Evolutionary conservation across 1,140 invertebrate species (phyloP).

Genomic region (Drosophila azteca): DNA sequence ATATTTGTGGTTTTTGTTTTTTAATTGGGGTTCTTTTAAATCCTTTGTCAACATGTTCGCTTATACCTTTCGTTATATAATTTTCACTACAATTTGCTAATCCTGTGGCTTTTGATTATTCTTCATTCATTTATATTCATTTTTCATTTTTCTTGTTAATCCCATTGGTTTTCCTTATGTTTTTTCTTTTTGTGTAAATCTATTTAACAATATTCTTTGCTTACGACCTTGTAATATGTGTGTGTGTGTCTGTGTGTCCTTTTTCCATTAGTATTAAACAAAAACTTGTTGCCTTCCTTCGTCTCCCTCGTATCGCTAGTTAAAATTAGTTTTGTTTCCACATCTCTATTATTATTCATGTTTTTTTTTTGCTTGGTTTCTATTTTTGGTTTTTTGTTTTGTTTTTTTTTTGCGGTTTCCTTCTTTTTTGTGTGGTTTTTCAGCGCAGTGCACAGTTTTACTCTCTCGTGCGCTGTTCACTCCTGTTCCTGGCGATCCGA

Average conservation of each 20-base stretch:
- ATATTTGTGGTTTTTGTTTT: slow-evolving; percentile 41
- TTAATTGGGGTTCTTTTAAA: slow-evolving; percentile 20
- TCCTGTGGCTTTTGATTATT: slow-evolving; percentile 77
- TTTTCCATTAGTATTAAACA: slow-evolving; percentile 66
- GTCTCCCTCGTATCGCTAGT: slow-evolving; percentile 62
- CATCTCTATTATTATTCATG: slow-evolving; percentile 13
- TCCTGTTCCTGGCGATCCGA: slow-evolving; percentile 19
- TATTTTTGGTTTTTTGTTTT: slow-evolving; percentile 38
- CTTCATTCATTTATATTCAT: slow-evolving; percentile 57
- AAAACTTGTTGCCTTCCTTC: slow-evolving; percentile 67
- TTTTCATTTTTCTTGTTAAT: slow-evolving; percentile 36
- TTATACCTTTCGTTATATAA: slow-evolving; percentile 57
- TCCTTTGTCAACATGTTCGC: slow-evolving; percentile 22
- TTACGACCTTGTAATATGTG: slow-evolving; percentile 71
- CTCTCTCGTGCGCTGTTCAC: slow-evolving; percentile 74
- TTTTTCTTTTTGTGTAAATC: slow-evolving; percentile 61
- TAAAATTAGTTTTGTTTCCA: slow-evolving; percentile 74
- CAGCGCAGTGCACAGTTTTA: slow-evolving; percentile 75
- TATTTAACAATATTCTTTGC: slow-evolving; percentile 80
- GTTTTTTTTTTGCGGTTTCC: slow-evolving; percentile 24
- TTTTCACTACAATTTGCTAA: slow-evolving; percentile 69
- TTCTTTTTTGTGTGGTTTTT: slow-evolving; percentile 62
- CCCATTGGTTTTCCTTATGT: slow-evolving; percentile 34
- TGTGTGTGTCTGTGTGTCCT: slow-evolving; percentile 32
- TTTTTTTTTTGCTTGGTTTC: slow-evolving; percentile 4